A percentile compares a stretch with the other conserved stretches of the same genome.
Evolutionary conservation across 2,888 invertebrate species (phyloP).

Genomic region (Drosophila picticornis): DNA sequence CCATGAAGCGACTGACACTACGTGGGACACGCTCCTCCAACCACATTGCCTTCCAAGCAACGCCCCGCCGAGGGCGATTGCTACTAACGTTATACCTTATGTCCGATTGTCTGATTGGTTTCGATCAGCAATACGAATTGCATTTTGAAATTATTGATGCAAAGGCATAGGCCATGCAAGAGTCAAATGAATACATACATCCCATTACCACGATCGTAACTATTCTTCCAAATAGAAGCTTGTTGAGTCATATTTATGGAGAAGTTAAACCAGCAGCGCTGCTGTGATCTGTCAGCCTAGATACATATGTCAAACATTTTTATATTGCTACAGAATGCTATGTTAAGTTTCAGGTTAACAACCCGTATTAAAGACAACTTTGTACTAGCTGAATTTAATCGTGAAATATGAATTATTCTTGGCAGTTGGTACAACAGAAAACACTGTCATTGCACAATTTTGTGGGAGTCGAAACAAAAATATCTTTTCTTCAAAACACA

Average conservation of each 20-base stretch:
- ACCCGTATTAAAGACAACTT: conserved; percentile 23
- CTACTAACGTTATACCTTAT: conserved; percentile 93
- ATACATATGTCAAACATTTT: conserved; percentile 29
- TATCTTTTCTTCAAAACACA: not conserved
- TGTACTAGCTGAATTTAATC: not conserved
- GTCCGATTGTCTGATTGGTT: conserved; percentile 96
- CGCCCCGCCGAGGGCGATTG: conserved; percentile 89
- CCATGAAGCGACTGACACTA: conserved; percentile 91
- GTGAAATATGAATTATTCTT: not conserved
- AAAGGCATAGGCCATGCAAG: conserved; percentile 36
- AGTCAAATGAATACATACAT: not conserved
- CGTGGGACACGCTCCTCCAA: conserved; percentile 86
- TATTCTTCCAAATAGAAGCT: conserved; percentile 20
- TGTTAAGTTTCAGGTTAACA: conserved; percentile 30
- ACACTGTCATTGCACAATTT: not conserved
- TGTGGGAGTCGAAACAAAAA: not conserved
- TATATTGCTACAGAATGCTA: conserved; percentile 15
- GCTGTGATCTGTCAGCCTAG: conserved; percentile 17
- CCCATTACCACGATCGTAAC: not conserved
- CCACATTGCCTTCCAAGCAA: conserved; percentile 88
- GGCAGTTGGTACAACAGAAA: not conserved
- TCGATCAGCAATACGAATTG: conserved; percentile 94
- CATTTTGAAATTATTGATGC: conserved; percentile 86
- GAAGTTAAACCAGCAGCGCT: conserved; percentile 26
- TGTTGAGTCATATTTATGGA: conserved; percentile 22